Conservation (phyloP, 1,140 invertebrate genomes). For the Rhopalosiphum maidis region DNA sequence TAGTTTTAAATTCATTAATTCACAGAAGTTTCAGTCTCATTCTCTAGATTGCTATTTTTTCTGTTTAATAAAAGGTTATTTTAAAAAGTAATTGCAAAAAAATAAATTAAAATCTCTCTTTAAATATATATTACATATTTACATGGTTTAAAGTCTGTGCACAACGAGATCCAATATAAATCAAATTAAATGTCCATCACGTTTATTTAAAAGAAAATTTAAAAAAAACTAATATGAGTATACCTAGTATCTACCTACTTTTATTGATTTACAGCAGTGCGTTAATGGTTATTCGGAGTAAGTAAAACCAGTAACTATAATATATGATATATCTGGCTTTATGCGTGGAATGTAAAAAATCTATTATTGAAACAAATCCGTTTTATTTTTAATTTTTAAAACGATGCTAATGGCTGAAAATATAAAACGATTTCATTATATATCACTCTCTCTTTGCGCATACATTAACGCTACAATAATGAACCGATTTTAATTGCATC, state of each 20-base stretch:
- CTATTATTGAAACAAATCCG: neutral
- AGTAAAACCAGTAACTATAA: neutral
- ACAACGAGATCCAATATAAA: neutral
- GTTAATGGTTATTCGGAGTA: neutral
- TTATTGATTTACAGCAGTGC: neutral
- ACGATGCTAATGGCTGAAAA: conserved; percentile 17
- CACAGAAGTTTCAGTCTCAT: neutral
- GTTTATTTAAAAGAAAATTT: neutral
- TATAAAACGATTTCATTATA: conserved; percentile 7
- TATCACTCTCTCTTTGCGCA: neutral
- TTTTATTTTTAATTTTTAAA: conserved; percentile 11
- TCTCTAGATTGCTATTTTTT: neutral
- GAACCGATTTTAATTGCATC: conserved; percentile 37
- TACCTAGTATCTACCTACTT: neutral
- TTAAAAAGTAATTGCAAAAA: neutral
- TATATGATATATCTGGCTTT: too few species aligned
- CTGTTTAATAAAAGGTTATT: neutral
- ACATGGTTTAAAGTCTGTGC: neutral
- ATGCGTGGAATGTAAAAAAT: neutral
- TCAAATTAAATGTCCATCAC: neutral
- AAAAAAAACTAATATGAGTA: neutral
- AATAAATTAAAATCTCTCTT: conserved; percentile 4
- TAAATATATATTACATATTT: neutral
- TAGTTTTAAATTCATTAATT: conserved; percentile 32
- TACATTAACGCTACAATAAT: neutral